A percentile compares a stretch with the other conserved stretches of the same genome.
These are phyloP conservation scores for Drosophila kanapiae DNA, from an alignment of 1,140 invertebrate species.

Conservation along the genomic window DNA sequence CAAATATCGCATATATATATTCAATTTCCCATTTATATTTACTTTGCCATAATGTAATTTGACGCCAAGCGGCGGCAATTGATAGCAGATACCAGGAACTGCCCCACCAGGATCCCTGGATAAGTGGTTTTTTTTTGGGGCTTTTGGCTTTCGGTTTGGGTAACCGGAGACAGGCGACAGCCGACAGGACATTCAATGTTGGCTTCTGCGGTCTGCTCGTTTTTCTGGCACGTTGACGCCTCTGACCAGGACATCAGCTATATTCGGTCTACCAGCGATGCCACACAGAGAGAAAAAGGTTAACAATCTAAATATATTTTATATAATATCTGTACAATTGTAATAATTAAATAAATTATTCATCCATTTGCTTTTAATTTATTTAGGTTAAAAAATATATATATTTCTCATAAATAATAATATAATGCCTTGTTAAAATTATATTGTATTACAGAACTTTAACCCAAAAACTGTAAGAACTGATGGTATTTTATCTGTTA, in stretches of 20 bases:
- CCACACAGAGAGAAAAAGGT: not conserved
- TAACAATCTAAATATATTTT: too few relatives aligned
- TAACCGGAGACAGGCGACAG: slow-evolving; percentile 42
- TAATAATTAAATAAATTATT: too few relatives aligned
- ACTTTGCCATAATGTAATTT: slow-evolving; percentile 67
- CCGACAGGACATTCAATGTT: slow-evolving; percentile 40
- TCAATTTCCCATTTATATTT: slow-evolving; percentile 71
- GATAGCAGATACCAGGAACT: slow-evolving; percentile 51
- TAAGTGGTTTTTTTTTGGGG: slow-evolving; percentile 11
- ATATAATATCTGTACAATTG: not conserved
- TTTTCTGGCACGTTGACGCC: slow-evolving; percentile 62
- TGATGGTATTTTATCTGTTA: not conserved
- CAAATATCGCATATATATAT: slow-evolving; percentile 50
- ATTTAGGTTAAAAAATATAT: too few relatives aligned
- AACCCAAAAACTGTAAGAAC: rapidly evolving
- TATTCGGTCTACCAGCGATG: slow-evolving; percentile 27
- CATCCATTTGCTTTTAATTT: too few relatives aligned
- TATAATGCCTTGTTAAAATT: too few relatives aligned
- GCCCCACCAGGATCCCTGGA: slow-evolving; percentile 22
- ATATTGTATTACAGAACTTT: not conserved
- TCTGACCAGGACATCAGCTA: slow-evolving; percentile 34
- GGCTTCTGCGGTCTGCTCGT: slow-evolving; percentile 57
- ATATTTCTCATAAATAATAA: too few relatives aligned
- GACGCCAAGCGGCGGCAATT: slow-evolving; percentile 64
- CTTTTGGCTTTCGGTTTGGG: slow-evolving; percentile 21